Conservation (phyloP, 2,888 invertebrate genomes). For the Cerceris rybyensis region DNA sequence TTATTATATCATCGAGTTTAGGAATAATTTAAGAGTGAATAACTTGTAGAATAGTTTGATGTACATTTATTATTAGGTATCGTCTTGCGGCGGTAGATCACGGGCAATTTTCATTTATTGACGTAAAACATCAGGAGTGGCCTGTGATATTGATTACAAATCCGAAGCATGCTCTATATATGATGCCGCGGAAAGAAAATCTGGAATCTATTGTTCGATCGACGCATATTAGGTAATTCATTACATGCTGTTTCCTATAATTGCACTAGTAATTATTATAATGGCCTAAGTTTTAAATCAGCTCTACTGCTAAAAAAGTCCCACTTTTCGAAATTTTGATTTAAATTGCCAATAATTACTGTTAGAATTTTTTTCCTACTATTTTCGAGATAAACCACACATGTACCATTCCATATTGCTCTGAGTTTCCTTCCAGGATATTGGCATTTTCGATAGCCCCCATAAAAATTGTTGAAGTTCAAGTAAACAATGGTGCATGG, state of each 20-base stretch:
- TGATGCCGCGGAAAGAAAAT: slow-evolving; percentile 89
- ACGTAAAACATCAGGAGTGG: slow-evolving; percentile 89
- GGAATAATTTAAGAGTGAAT: too few relatives aligned
- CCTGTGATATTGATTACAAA: slow-evolving; percentile 93
- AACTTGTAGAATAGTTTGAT: slow-evolving; percentile 3
- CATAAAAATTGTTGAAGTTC: slow-evolving; percentile 86
- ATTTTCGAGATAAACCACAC: not conserved
- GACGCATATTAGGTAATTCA: slow-evolving; percentile 87
- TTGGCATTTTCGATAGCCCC: slow-evolving; percentile 89
- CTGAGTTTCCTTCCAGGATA: slow-evolving; percentile 83
- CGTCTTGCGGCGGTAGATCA: slow-evolving; percentile 94
- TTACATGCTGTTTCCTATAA: too few relatives aligned
- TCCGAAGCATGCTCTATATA: slow-evolving; percentile 92
- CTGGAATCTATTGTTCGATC: slow-evolving; percentile 86
- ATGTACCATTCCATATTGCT: not conserved
- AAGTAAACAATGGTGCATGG: slow-evolving; percentile 87
- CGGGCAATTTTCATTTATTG: slow-evolving; percentile 93
- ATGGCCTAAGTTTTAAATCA: too few relatives aligned
- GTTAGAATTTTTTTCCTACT: too few relatives aligned
- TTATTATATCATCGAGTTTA: slow-evolving; percentile 5
- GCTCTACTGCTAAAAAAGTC: too few relatives aligned
- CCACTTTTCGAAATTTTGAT: too few relatives aligned
- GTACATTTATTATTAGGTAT: slow-evolving; percentile 83
- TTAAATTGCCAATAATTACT: too few relatives aligned
- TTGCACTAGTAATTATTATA: too few relatives aligned